Percentiles rank a stretch among this genome's conserved stretches.
These are phyloP conservation scores for Calidris pygmaea DNA, from an alignment of 2,113 vertebrate genomes.

Conservation along the genomic window DNA sequence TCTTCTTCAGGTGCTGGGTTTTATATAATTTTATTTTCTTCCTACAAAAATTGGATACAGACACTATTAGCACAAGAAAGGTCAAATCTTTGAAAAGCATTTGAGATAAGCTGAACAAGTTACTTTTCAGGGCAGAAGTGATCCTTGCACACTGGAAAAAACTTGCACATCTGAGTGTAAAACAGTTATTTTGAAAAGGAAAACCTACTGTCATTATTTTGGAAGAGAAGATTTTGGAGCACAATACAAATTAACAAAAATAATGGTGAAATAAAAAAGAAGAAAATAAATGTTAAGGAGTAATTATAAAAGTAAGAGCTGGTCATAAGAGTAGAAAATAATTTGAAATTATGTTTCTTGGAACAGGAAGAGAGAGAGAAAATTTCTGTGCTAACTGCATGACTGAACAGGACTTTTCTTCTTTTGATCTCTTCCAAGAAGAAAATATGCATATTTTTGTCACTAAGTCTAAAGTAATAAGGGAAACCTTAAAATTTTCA, in stretches of 20 bases:
- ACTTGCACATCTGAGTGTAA: neutral
- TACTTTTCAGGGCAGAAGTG: neutral
- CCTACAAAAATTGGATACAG: neutral
- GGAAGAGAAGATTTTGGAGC: neutral
- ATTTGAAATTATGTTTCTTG: neutral
- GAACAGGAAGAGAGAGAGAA: neutral
- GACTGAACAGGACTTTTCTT: neutral
- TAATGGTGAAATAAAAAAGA: neutral
- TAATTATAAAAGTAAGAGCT: neutral
- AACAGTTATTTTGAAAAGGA: neutral
- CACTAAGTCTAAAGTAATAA: neutral
- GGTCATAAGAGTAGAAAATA: neutral
- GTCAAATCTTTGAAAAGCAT: neutral
- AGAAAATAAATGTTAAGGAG: neutral
- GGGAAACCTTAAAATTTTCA: neutral
- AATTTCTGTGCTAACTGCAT: neutral
- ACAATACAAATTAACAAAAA: neutral
- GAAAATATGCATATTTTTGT: neutral
- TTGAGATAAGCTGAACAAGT: neutral
- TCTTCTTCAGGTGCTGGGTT: neutral
- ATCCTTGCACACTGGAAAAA: neutral
- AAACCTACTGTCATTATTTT: neutral
- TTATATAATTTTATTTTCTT: neutral
- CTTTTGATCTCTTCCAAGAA: neutral
- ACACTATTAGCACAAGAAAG: neutral